These are phyloP conservation scores for Hydrotaea cyrtoneurina DNA, from an alignment of 2,888 invertebrate species.

Conservation along the genomic window DNA sequence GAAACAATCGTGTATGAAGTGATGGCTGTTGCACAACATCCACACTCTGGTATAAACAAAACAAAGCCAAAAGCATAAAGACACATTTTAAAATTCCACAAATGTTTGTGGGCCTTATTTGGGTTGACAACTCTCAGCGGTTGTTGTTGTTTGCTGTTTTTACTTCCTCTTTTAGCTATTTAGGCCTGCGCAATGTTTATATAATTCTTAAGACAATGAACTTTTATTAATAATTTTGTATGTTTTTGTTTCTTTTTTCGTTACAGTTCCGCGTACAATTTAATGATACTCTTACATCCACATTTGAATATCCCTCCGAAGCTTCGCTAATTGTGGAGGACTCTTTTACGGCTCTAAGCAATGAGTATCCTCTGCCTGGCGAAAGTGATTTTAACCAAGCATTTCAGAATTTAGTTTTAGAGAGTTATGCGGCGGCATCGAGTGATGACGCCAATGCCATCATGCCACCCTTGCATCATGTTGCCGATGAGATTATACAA, in stretches of 20 bases:
- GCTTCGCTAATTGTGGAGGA: slow-evolving; percentile 89
- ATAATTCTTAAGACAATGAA: slow-evolving; percentile 14
- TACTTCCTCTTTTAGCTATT: background rate
- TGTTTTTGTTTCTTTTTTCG: slow-evolving; percentile 70
- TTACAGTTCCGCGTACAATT: slow-evolving; percentile 93
- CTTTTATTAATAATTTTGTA: slow-evolving; percentile 18
- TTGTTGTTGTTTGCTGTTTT: slow-evolving; percentile 12
- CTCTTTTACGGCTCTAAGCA: slow-evolving; percentile 70
- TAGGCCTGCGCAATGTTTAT: background rate
- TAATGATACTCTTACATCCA: slow-evolving; percentile 92
- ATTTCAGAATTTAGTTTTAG: slow-evolving; percentile 72
- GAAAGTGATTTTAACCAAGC: slow-evolving; percentile 55
- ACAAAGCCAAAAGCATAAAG: background rate
- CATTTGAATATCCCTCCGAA: slow-evolving; percentile 97
- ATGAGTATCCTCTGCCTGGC: background rate
- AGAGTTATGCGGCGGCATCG: slow-evolving; percentile 21
- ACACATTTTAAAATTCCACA: slow-evolving; percentile 50
- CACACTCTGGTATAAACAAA: background rate
- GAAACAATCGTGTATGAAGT: background rate
- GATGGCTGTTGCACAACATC: slow-evolving; percentile 5
- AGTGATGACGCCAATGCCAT: slow-evolving; percentile 61
- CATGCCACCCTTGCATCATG: slow-evolving; percentile 75
- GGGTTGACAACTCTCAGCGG: background rate
- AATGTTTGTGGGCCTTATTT: slow-evolving; percentile 19
- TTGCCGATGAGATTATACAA: slow-evolving; percentile 79